Evolutionary conservation across 2,888 invertebrate genomes (phyloP).

Genomic region (Aspidapion aeneum): DNA sequence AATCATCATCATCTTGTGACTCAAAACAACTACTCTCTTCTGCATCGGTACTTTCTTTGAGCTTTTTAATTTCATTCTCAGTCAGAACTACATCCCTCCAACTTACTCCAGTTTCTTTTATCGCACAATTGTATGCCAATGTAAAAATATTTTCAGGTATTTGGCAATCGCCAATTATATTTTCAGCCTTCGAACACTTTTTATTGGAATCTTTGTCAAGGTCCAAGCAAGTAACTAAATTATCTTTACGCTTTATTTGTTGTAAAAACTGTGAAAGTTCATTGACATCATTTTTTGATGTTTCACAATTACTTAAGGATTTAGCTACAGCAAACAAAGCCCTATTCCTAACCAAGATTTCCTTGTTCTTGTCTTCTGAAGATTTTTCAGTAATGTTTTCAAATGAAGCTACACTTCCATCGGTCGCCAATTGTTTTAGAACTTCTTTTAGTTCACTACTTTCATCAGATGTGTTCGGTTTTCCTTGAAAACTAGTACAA

Average conservation of each 20-base stretch:
- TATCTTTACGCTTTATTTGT: constrained; percentile 23
- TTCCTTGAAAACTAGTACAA: neutral
- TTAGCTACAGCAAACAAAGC: constrained; percentile 38
- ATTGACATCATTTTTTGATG: constrained; percentile 23
- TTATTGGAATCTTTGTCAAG: constrained; percentile 6
- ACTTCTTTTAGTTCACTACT: neutral
- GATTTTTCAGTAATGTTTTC: neutral
- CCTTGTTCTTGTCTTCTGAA: constrained; percentile 4
- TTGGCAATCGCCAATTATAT: constrained; percentile 8
- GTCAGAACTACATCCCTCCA: constrained; percentile 31
- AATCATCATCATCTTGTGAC: constrained; percentile 15
- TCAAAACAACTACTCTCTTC: constrained; percentile 5
- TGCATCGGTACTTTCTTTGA: constrained; percentile 15
- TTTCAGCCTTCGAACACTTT: no score
- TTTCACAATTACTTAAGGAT: constrained; percentile 22
- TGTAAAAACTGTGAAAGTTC: constrained; percentile 30
- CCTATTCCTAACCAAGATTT: constrained; percentile 36
- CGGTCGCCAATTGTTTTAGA: neutral
- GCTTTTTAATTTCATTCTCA: constrained; percentile 19
- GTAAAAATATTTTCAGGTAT: constrained; percentile 38
- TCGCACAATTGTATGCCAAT: constrained; percentile 36
- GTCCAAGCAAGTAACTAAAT: constrained; percentile 11
- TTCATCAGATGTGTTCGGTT: neutral
- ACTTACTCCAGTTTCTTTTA: constrained; percentile 25
- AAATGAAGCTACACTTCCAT: neutral